phyloP scores from a whole-genome alignment of 30 jellyfish, hydroid and myxozoan species.

The Mastigias papua region DNA sequence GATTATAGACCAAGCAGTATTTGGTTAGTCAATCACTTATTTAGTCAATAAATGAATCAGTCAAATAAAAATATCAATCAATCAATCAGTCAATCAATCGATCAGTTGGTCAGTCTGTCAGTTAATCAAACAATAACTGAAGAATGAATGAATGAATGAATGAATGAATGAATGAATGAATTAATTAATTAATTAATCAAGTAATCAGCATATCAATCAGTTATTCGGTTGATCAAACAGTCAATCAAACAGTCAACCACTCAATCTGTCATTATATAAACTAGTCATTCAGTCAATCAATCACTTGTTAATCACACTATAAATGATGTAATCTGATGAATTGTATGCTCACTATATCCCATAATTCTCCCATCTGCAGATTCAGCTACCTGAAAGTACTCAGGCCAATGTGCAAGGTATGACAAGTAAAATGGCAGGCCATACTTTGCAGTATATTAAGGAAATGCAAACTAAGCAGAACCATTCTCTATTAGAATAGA shows the following conservation, averaged over 20 bases:
- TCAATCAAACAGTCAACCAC: neutral
- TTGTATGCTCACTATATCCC: constrained; percentile 91
- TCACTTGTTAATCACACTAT: neutral
- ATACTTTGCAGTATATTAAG: constrained; percentile 51
- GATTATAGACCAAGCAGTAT: too few species aligned
- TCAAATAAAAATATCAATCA: too few species aligned
- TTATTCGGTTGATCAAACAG: neutral
- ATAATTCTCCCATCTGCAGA: constrained; percentile 87
- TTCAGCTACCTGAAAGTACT: constrained; percentile 96
- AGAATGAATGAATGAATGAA: too few species aligned
- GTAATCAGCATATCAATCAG: too few species aligned
- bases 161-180: too few species aligned
- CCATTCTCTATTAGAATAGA: too few species aligned
- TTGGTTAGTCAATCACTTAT: neutral
- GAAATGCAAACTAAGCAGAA: neutral
- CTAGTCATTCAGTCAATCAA: neutral
- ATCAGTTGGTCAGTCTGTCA: too few species aligned
- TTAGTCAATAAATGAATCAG: neutral
- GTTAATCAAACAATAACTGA: too few species aligned
- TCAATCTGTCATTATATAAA: neutral
- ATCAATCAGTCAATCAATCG: too few species aligned
- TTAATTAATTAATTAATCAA: too few species aligned
- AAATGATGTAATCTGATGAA: neutral
- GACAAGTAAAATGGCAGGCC: constrained; percentile 97
- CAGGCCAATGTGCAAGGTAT: constrained; percentile 98